Percentiles rank a stretch among this genome's conserved stretches.
Evolutionary conservation across 2,113 vertebrate species (phyloP).

Genomic region (Hippopotamus amphibius): DNA sequence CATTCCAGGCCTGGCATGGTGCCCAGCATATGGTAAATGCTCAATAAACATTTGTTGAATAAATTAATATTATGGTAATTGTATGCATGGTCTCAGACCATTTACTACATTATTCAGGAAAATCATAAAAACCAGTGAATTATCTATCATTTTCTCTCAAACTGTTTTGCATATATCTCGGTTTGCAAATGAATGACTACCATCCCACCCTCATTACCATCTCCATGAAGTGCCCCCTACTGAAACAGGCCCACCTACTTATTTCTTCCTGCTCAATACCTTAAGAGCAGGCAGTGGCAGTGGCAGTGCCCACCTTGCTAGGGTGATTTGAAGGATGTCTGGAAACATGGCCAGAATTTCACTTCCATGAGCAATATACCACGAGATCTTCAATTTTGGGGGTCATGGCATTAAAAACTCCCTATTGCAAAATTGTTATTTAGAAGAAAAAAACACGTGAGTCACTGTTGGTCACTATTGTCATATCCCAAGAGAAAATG

Average conservation of each 20-base stretch:
- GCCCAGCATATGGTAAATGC: conserved; percentile 65
- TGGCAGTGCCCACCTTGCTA: background rate
- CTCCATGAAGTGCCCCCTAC: background rate
- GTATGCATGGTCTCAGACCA: conserved; percentile 54
- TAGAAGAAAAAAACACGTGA: background rate
- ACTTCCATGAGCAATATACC: background rate
- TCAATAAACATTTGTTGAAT: conserved; percentile 73
- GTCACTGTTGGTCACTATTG: background rate
- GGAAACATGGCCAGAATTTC: background rate
- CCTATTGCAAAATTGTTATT: background rate
- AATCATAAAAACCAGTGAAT: conserved; percentile 57
- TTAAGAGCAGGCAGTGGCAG: background rate
- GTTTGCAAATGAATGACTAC: conserved; percentile 54
- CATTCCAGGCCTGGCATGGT: conserved; percentile 47
- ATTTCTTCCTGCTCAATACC: background rate
- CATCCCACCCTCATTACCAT: background rate
- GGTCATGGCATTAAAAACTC: background rate
- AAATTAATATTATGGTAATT: conserved; percentile 72
- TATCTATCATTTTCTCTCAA: conserved; percentile 21
- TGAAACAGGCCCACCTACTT: background rate
- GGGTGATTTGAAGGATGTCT: background rate
- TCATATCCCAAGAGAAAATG: background rate
- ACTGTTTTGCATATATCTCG: conserved; percentile 9
- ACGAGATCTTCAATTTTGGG: background rate
- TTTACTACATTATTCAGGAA: conserved; percentile 60